phyloP scores from a whole-genome alignment of 2,888 invertebrate genomes.

The Argyra leucocephala region DNA sequence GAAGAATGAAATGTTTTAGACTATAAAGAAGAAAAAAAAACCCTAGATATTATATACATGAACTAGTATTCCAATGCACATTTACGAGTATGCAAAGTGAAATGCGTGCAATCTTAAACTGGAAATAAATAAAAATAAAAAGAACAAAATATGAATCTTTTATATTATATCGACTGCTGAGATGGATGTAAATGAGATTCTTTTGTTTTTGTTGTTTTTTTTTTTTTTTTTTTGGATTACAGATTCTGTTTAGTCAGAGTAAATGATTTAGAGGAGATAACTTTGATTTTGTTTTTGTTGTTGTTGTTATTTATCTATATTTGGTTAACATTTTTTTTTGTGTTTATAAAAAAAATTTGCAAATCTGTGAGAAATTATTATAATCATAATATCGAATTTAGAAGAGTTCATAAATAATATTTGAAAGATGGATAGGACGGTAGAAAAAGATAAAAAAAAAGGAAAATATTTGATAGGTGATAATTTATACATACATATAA shows the following conservation, averaged over 20 bases:
- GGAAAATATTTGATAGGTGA: not conserved
- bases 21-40: not conserved
- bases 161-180: not conserved
- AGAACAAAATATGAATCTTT: not conserved
- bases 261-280: not conserved
- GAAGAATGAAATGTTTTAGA: not conserved
- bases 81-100: not conserved
- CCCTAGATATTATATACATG: no score
- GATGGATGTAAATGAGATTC: not conserved
- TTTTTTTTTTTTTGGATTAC: not conserved
- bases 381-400: not conserved
- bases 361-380: not conserved
- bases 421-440: not conserved
- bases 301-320: not conserved
- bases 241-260: not conserved
- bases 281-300: not conserved
- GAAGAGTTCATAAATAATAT: not conserved
- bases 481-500: not conserved
- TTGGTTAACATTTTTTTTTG: not conserved
- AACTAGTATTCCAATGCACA: no score
- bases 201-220: not conserved
- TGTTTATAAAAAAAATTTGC: no score
- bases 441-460: not conserved
- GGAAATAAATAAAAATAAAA: not conserved
- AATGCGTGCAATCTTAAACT: not conserved